A percentile compares a stretch with the other conserved stretches of the same genome.
Conservation (phyloP, 2,113 vertebrate species). For the Pipa parva region DNA sequence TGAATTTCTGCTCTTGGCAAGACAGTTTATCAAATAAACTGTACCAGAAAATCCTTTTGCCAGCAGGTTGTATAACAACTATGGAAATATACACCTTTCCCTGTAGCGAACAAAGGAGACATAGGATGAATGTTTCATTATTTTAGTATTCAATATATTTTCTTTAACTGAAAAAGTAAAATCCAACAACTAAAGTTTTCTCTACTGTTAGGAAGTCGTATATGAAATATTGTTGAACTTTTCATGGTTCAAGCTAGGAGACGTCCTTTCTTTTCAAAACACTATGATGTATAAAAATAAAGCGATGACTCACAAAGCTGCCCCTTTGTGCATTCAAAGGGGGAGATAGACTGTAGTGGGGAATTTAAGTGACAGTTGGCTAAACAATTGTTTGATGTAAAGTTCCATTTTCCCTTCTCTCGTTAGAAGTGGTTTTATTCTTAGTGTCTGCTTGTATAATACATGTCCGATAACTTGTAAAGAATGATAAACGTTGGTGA, state of each 20-base stretch:
- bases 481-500: no score
- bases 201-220: conserved; percentile 14
- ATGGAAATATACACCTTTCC: no score
- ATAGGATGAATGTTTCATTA: neutral
- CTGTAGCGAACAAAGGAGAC: no score
- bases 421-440: no score
- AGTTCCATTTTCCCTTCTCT: conserved; percentile 2
- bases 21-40: no score
- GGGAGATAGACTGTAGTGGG: conserved; percentile 15
- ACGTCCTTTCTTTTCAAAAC: conserved; percentile 28
- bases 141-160: conserved; percentile 1
- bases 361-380: conserved; percentile 25
- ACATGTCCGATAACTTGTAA: no score
- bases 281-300: conserved; percentile 38
- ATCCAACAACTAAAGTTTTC: conserved; percentile 13
- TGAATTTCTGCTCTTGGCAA: no score
- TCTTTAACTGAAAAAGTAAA: neutral
- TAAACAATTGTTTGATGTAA: conserved; percentile 30
- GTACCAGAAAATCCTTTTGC: no score
- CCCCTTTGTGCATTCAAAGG: conserved; percentile 33
- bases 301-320: conserved; percentile 33
- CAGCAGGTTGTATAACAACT: no score
- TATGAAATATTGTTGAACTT: conserved; percentile 30
- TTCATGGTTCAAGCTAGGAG: conserved; percentile 22
- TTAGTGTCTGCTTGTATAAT: no score